phyloP scores from a whole-genome alignment of 2,888 invertebrate species.

The Chesias legatella region DNA sequence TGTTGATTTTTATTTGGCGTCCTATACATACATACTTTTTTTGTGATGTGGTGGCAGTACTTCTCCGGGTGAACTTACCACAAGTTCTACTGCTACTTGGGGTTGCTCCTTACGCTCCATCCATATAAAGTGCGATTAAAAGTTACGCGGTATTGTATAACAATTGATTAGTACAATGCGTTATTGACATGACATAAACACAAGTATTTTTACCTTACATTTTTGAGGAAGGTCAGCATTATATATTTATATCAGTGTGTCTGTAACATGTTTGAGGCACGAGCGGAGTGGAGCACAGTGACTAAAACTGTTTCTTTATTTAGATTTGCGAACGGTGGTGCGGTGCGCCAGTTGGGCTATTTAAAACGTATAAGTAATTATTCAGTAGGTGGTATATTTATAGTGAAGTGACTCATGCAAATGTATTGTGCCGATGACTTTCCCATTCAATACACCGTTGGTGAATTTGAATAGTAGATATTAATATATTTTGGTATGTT shows the following conservation, averaged over 20 bases:
- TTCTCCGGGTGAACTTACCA: no score
- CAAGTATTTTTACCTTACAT: slow-evolving; percentile 41
- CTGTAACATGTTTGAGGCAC: slow-evolving; percentile 35
- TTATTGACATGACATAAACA: slow-evolving; percentile 20
- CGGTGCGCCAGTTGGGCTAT: slow-evolving; percentile 36
- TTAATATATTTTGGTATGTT: not conserved
- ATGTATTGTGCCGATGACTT: slow-evolving; percentile 13
- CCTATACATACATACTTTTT: no score
- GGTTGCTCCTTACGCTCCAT: no score
- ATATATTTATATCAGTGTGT: slow-evolving; percentile 6
- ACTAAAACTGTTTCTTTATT: slow-evolving; percentile 55
- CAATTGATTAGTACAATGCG: slow-evolving; percentile 9
- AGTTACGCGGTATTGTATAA: slow-evolving; percentile 10
- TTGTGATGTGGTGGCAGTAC: no score
- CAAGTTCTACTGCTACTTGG: no score
- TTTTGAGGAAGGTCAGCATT: slow-evolving; percentile 58
- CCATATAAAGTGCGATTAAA: slow-evolving; percentile 18
- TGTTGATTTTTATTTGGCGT: slow-evolving; percentile 1
- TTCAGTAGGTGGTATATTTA: slow-evolving; percentile 35
- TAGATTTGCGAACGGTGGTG: slow-evolving; percentile 44
- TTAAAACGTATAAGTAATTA: slow-evolving; percentile 46
- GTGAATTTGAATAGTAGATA: not conserved
- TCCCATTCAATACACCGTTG: slow-evolving; percentile 8
- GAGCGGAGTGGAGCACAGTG: slow-evolving; percentile 39
- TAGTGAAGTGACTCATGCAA: slow-evolving; percentile 37